Evolutionary conservation across 35 echinoderm and acorn worm species (phyloP).

Genomic region (Acanthaster planci): DNA sequence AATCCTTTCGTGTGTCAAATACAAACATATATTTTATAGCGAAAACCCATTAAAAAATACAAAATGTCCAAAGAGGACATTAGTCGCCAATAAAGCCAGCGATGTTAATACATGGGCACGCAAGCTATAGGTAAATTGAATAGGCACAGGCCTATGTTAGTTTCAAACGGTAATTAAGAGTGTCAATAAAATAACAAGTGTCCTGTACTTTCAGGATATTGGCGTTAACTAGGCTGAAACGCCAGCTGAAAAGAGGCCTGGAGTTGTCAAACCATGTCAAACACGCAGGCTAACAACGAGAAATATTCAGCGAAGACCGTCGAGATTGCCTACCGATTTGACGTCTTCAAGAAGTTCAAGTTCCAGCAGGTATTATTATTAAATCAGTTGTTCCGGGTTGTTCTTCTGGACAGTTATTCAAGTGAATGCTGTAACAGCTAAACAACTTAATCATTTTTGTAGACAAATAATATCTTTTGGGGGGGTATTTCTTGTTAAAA

Average conservation of each 20-base stretch:
- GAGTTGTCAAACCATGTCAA: not conserved
- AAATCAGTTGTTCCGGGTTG: too few relatives aligned
- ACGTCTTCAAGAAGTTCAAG: not conserved
- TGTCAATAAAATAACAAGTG: not conserved
- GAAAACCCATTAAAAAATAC: not conserved
- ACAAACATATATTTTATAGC: too few relatives aligned
- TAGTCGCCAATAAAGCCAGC: not conserved
- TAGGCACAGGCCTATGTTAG: not conserved
- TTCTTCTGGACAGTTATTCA: too few relatives aligned
- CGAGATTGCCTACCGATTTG: not conserved
- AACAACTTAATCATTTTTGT: too few relatives aligned
- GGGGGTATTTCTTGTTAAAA: too few relatives aligned
- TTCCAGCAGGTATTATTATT: not conserved
- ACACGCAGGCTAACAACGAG: not conserved
- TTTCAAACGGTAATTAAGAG: not conserved
- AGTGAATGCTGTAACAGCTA: too few relatives aligned
- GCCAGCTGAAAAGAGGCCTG: not conserved
- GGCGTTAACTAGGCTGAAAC: conserved; percentile 1
- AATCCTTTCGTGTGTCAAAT: too few relatives aligned
- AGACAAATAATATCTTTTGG: too few relatives aligned
- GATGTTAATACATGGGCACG: not conserved
- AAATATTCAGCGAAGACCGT: not conserved
- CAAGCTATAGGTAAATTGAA: not conserved
- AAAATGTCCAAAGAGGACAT: not conserved
- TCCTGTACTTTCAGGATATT: not conserved